Base-by-base conservation (phyloP, 2,797 vertebrate genomes). In the Acanthiza pusilla region DNA sequence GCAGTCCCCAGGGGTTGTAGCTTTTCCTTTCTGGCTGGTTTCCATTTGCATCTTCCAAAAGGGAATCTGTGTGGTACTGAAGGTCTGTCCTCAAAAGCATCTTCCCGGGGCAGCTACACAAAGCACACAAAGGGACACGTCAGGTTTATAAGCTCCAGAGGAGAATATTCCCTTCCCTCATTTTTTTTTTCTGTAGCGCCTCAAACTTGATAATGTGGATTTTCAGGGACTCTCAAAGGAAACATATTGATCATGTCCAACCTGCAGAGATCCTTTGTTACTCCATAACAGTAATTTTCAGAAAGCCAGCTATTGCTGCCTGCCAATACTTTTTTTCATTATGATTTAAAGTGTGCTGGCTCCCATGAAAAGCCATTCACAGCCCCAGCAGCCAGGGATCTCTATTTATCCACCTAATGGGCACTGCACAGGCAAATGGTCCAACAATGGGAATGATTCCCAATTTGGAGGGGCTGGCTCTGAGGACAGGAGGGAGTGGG, bases 1-100 rank as follows among this genome's bases (percentile, higher is more conserved):
- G 97, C 68, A 98, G 94, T 17, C 97, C 98, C 98, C 98, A 98
- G 2, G 98, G 98, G 93, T 98, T 98, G 81, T 95, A 96, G 96
- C 94, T 93, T n/a, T 89, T 96, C 83, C 72, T 97, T 76, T 97
- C 96, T 3, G 65, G 9, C 91, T 97, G 97, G 71, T 93, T 97
- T 45, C 95, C 85, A 2, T 94, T 94, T 6, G 85, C 38, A 3
- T 97, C 97, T n/a, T 97, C 96, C 91, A 96, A 47, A 85, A 96
- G 80, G 1, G 95, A 91, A 58, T 97, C 97, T 40, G 92, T 36
- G 30, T 29, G 63, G 79, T 94, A 93, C 71, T 94, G 96, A 88
- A 97, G 89, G 48, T 98, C 93, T 11, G 97, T 94, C 75, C 94
- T 97, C 93, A 97, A 77, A 38, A 96, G 94, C 17, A 53, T 43